A percentile compares a stretch with the other conserved stretches of the same genome.
Conservation (phyloP, 2,113 vertebrate species). For the Channa argus region DNA sequence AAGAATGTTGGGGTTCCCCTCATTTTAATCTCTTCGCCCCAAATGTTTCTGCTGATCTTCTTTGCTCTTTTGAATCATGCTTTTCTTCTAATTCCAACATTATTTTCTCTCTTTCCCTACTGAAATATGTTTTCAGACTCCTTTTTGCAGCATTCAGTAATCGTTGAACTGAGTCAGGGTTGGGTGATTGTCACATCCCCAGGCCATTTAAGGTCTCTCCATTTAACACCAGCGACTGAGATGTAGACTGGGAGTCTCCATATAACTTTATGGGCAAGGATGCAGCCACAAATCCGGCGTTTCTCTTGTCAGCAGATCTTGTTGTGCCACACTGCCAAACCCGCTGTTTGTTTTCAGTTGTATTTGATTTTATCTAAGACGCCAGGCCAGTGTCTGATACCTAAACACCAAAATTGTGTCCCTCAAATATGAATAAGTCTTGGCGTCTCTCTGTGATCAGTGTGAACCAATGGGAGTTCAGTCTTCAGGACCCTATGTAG, state of each 20-base stretch:
- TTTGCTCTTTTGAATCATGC: conserved; percentile 35
- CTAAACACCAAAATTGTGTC: conserved; percentile 20
- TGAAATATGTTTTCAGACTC: conserved; percentile 41
- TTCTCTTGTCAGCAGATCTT: conserved; percentile 58
- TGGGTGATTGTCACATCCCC: conserved; percentile 43
- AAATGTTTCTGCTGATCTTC: conserved; percentile 38
- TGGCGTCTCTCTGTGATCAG: conserved; percentile 70
- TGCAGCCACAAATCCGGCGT: conserved; percentile 52
- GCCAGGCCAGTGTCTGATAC: conserved; percentile 21
- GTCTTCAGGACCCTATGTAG: conserved; percentile 66
- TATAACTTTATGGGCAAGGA: conserved; percentile 18
- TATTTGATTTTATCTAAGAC: conserved; percentile 23
- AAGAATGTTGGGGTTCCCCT: not conserved
- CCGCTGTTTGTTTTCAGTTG: conserved; percentile 48
- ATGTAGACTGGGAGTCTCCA: conserved; percentile 44
- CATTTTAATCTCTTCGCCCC: conserved; percentile 9
- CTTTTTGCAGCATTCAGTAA: conserved; percentile 28
- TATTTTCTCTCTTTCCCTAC: conserved; percentile 10
- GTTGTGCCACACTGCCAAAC: conserved; percentile 44
- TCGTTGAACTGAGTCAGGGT: conserved; percentile 32
- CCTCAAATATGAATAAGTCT: conserved; percentile 20
- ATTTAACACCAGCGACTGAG: conserved; percentile 37
- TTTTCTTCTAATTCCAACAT: conserved; percentile 20
- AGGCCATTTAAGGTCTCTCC: conserved; percentile 35
- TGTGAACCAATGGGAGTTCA: conserved; percentile 52